Percentiles rank a stretch among this genome's conserved stretches.
Conservation (phyloP, 2,888 invertebrate genomes). For the Seira sanloemensis region DNA sequence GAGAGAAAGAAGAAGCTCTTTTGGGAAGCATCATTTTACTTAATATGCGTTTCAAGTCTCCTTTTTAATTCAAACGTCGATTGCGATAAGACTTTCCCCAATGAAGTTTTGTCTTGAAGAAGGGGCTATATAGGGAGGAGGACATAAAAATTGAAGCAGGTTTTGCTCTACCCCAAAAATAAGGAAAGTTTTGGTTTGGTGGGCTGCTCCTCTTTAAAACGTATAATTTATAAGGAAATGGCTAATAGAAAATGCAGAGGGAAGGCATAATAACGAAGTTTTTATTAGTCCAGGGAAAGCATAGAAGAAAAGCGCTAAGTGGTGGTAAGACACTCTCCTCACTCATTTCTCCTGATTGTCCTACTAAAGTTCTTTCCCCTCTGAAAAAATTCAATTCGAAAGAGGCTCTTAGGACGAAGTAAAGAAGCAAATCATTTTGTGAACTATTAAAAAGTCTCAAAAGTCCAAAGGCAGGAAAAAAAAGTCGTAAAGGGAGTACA, state of each 20-base stretch:
- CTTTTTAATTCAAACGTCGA: not conserved
- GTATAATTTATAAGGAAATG: not conserved
- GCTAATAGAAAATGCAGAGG: not conserved
- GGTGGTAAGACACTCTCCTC: constrained; percentile 34
- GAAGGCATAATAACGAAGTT: constrained; percentile 29
- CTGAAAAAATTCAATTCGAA: not conserved
- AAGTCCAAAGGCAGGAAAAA: not conserved
- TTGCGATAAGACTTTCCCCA: constrained; percentile 1
- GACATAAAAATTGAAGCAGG: not conserved
- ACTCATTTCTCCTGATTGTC: constrained; percentile 37
- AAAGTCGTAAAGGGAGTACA: constrained; percentile 28
- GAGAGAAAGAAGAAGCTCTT: no score
- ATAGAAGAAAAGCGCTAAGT: constrained; percentile 26
- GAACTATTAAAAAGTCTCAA: constrained; percentile 18
- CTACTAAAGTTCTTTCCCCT: not conserved
- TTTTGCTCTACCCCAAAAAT: not conserved
- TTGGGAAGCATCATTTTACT: constrained; percentile 28
- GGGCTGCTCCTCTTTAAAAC: no score
- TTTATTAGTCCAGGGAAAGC: constrained; percentile 40
- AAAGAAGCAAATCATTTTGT: constrained; percentile 47
- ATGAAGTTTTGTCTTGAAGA: no score
- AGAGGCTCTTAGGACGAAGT: not conserved
- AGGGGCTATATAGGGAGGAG: not conserved
- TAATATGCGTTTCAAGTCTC: constrained; percentile 40
- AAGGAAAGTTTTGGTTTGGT: not conserved